These are phyloP conservation scores for Chironomus striatipennis DNA, from an alignment of 1,140 invertebrate genomes.

Conservation along the genomic window DNA sequence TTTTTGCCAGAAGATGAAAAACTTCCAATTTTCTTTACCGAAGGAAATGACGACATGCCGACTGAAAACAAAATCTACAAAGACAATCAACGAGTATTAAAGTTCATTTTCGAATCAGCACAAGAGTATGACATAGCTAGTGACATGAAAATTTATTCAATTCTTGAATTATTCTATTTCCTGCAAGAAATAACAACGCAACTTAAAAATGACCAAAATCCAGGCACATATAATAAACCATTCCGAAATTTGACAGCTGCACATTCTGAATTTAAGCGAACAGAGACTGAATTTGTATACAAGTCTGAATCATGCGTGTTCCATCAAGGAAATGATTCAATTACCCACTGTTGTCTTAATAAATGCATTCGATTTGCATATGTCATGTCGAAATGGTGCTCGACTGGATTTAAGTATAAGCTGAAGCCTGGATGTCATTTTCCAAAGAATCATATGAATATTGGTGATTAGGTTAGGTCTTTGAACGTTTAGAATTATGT, in stretches of 20 bases:
- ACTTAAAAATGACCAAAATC: not conserved
- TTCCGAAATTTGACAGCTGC: not conserved
- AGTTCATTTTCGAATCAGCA: not conserved
- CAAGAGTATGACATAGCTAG: not conserved
- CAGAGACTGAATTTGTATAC: not conserved
- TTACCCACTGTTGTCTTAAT: not conserved
- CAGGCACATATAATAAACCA: not conserved
- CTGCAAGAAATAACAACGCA: not conserved
- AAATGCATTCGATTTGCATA: not conserved
- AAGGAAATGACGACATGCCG: not conserved
- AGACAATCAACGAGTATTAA: not conserved
- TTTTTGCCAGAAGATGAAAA: not conserved
- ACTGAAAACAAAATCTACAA: not conserved
- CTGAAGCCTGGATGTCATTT: not conserved
- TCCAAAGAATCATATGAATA: not conserved
- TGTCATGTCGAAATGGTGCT: not conserved
- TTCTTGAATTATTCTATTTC: not conserved
- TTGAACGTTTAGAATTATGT: not conserved
- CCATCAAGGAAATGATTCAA: not conserved
- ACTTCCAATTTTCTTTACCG: not conserved
- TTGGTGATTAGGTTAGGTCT: not conserved
- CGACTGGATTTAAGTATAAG: not conserved
- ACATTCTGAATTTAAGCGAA: not conserved
- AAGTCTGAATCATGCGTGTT: not conserved
- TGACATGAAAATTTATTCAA: not conserved